A percentile compares a stretch with the other conserved stretches of the same genome.
phyloP scores from a whole-genome alignment of 1,140 invertebrate genomes.

The Diachasma alloeum region DNA sequence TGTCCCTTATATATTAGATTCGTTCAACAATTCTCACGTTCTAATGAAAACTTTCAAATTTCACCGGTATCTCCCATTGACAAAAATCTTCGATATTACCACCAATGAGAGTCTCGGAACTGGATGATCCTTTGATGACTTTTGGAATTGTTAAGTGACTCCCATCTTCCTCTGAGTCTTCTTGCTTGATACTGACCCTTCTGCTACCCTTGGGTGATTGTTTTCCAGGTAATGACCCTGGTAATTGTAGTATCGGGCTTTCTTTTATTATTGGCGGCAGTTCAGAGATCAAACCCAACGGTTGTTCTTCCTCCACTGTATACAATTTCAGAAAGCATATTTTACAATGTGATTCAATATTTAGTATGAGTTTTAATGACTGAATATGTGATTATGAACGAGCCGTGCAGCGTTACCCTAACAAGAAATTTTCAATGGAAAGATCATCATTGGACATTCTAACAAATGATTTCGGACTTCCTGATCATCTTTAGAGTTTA shows the following conservation, averaged over 20 bases:
- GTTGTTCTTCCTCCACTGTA: slow-evolving; percentile 65
- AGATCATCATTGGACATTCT: too few relatives aligned
- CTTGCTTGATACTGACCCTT: slow-evolving; percentile 58
- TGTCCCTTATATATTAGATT: too few relatives aligned
- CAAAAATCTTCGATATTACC: slow-evolving; percentile 28
- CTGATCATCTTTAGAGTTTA: too few relatives aligned
- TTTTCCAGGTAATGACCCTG: slow-evolving; percentile 35
- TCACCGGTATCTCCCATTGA: too few relatives aligned
- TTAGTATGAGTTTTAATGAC: too few relatives aligned
- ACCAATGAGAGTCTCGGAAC: slow-evolving; percentile 80
- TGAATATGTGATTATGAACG: too few relatives aligned
- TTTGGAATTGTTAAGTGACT: slow-evolving; percentile 73
- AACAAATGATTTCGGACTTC: too few relatives aligned
- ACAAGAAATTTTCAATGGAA: too few relatives aligned
- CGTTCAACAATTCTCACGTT: too few relatives aligned
- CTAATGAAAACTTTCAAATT: too few relatives aligned
- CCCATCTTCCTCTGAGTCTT: slow-evolving; percentile 64
- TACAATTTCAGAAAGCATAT: slow-evolving; percentile 35
- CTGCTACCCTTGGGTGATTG: slow-evolving; percentile 49
- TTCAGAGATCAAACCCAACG: slow-evolving; percentile 49
- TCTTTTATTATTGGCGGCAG: slow-evolving; percentile 49
- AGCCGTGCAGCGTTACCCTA: too few relatives aligned
- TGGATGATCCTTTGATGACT: slow-evolving; percentile 74
- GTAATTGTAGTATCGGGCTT: slow-evolving; percentile 49
- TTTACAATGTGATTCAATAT: not conserved